Conservation (phyloP, 1,140 invertebrate species). For the Halictus rubicundus region DNA sequence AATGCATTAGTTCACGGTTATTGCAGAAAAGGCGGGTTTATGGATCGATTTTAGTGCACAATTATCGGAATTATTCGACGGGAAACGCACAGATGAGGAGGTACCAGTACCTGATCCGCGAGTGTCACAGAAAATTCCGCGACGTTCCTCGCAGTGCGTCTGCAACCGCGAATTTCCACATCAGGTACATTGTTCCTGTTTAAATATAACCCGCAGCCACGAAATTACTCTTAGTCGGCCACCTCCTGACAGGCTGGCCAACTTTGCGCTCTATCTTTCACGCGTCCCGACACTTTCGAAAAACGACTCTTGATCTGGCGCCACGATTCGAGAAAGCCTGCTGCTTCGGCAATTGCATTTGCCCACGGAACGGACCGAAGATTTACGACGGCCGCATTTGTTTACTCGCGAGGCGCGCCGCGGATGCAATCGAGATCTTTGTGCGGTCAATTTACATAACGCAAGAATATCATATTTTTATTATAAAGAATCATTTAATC, state of each 20-base stretch:
- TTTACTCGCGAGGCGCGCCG: not conserved
- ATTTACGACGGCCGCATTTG: not conserved
- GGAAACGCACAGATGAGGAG: not conserved
- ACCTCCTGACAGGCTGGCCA: conserved; percentile 58
- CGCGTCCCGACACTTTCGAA: conserved; percentile 31
- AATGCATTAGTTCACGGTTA: not conserved
- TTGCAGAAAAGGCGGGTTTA: not conserved
- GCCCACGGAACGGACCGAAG: not conserved
- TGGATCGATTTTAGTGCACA: not conserved
- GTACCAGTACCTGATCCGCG: conserved; percentile 18
- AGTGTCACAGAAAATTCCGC: conserved; percentile 37
- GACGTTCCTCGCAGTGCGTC: conserved; percentile 41
- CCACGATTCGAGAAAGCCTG: not conserved
- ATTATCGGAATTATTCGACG: not conserved
- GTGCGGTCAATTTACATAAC: too few relatives aligned
- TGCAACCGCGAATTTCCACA: conserved; percentile 58
- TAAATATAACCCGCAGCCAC: conserved; percentile 61
- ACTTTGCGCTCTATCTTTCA: conserved; percentile 45
- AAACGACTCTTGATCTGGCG: not conserved
- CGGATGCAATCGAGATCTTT: not conserved
- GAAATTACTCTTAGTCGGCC: conserved; percentile 57
- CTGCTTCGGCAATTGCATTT: not conserved
- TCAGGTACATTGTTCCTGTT: conserved; percentile 63
- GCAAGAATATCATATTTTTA: too few relatives aligned
- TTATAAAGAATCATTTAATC: too few relatives aligned